phyloP scores from a whole-genome alignment of 2,113 vertebrate genomes.

The Corydoras maculifer region DNA sequence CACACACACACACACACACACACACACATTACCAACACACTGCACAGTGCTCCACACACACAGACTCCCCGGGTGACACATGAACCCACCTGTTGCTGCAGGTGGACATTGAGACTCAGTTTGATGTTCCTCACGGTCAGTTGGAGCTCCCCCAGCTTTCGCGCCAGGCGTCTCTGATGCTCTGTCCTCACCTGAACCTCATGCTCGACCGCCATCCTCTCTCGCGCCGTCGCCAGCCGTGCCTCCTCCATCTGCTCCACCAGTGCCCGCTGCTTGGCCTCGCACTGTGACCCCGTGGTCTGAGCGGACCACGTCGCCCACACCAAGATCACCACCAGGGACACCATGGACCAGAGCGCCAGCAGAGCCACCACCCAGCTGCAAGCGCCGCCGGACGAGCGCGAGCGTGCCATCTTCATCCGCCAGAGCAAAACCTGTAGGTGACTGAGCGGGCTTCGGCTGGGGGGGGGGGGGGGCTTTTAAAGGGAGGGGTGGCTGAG shows the following conservation, averaged over 20 bases:
- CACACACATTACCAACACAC: not conserved
- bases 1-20: too few relatives aligned
- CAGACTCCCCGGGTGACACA: not conserved
- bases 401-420: constrained; percentile 30
- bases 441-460: not conserved
- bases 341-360: constrained; percentile 41
- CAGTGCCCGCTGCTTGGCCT: not conserved
- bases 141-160: not conserved
- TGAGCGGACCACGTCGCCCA: constrained; percentile 38
- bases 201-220: constrained; percentile 12
- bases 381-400: constrained; percentile 20
- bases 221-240: constrained; percentile 16
- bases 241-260: constrained; percentile 26
- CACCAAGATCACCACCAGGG: constrained; percentile 43
- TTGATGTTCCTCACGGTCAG: constrained; percentile 13
- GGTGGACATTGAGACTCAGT: constrained; percentile 9
- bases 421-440: too few relatives aligned
- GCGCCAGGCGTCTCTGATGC: constrained; percentile 24
- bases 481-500: not conserved
- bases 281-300: constrained; percentile 19
- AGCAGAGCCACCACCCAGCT: constrained; percentile 36
- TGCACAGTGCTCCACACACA: not conserved
- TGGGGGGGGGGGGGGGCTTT: not conserved
- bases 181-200: constrained; percentile 5
- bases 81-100: constrained; percentile 26